Percentiles rank a stretch among this genome's conserved stretches.
Conservation (phyloP, 1,140 invertebrate genomes). For the Vollenhovia emeryi region DNA sequence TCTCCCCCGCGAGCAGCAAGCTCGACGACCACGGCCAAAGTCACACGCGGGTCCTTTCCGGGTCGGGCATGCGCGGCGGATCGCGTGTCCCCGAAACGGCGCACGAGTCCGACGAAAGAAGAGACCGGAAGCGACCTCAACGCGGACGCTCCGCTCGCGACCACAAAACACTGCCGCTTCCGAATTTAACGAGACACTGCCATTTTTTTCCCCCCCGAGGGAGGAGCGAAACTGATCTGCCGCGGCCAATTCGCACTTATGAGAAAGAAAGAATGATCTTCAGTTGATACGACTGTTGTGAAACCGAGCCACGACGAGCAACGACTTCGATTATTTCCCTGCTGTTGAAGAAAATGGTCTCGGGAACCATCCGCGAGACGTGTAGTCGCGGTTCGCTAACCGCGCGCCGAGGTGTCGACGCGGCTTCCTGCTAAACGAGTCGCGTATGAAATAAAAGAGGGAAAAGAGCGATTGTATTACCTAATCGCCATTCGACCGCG, state of each 20-base stretch:
- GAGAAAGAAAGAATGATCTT: background rate
- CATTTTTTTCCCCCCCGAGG: slow-evolving; percentile 33
- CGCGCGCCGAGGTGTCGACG: background rate
- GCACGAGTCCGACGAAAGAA: slow-evolving; percentile 29
- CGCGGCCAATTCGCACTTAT: background rate
- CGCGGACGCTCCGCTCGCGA: background rate
- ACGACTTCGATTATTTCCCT: slow-evolving; percentile 1
- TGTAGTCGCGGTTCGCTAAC: background rate
- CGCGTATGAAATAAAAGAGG: background rate
- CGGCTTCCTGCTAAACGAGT: slow-evolving; percentile 28
- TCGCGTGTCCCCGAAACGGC: slow-evolving; percentile 32
- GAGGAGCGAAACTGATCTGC: background rate
- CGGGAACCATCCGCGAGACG: background rate
- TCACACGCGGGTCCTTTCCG: slow-evolving; percentile 43
- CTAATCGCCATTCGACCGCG: slow-evolving; percentile 18
- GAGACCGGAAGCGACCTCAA: slow-evolving; percentile 39
- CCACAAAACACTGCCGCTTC: slow-evolving; percentile 48
- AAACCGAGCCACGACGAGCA: background rate
- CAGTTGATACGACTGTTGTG: background rate
- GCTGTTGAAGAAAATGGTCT: background rate
- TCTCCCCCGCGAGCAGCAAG: background rate
- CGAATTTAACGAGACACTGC: slow-evolving; percentile 56
- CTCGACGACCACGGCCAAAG: slow-evolving; percentile 63
- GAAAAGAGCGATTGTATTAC: slow-evolving; percentile 21
- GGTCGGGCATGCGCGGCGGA: slow-evolving; percentile 43